phyloP scores from a whole-genome alignment of 2,113 vertebrate species.

The Peromyscus maniculatus region DNA sequence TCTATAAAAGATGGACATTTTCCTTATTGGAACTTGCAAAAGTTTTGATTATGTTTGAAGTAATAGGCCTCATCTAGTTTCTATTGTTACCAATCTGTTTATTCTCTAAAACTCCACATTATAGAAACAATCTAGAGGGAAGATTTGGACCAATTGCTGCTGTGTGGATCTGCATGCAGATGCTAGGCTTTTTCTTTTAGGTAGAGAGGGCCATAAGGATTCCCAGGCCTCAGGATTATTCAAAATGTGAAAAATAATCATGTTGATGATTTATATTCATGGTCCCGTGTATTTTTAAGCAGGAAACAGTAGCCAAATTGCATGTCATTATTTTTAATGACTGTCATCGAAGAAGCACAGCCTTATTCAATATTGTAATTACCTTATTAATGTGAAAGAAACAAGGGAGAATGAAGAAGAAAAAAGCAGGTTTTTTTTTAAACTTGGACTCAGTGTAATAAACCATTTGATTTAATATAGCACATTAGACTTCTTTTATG shows the following conservation, averaged over 20 bases:
- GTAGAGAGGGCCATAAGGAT: not conserved
- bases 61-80: not conserved
- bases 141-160: not conserved
- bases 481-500: not conserved
- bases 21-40: conserved; percentile 53
- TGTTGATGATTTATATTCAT: not conserved
- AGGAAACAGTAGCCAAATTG: not conserved
- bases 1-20: not conserved
- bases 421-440: conserved; percentile 14
- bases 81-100: not conserved
- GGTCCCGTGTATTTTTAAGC: not conserved
- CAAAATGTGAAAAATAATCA: conserved; percentile 36
- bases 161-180: not conserved
- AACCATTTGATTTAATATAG: not conserved
- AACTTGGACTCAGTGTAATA: conserved; percentile 13
- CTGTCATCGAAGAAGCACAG: conserved; percentile 2
- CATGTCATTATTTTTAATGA: conserved; percentile 38
- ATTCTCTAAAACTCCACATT: conserved; percentile 15
- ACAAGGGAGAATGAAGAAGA: not conserved
- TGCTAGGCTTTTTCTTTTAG: not conserved
- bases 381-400: conserved; percentile 38
- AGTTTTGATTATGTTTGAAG: conserved; percentile 10
- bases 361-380: not conserved
- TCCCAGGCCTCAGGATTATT: not conserved
- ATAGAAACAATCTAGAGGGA: not conserved